Evolutionary conservation across 2,888 invertebrate genomes (phyloP).

Genomic region (Ganaspis brasiliensis): DNA sequence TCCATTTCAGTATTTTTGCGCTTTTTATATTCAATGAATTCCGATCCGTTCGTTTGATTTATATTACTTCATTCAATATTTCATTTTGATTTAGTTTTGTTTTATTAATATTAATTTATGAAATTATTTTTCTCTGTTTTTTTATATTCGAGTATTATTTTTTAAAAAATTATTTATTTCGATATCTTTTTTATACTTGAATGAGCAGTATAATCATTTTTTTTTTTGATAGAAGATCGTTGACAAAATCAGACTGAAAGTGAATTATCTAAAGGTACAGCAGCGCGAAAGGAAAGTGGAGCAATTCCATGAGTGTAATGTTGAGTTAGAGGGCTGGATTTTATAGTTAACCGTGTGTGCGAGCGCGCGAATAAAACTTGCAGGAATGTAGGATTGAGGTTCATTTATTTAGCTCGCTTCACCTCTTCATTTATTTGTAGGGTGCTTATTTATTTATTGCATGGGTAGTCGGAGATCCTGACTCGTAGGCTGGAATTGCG

Average conservation of each 20-base stretch:
- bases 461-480: neutral
- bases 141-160: neutral
- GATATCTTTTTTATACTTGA: no score
- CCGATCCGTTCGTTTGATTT: neutral
- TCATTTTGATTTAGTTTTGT: neutral
- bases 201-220: neutral
- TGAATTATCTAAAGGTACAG: constrained; percentile 15
- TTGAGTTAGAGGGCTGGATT: constrained; percentile 20
- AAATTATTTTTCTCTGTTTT: neutral
- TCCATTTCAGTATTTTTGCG: neutral
- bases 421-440: constrained; percentile 32
- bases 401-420: constrained; percentile 38
- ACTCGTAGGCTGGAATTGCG: constrained; percentile 14
- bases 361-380: constrained; percentile 24
- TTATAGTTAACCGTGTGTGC: constrained; percentile 28
- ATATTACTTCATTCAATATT: neutral
- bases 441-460: constrained; percentile 24
- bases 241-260: neutral
- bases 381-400: constrained; percentile 36
- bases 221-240: neutral
- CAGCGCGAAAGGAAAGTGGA: neutral
- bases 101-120: no score
- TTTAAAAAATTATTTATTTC: no score
- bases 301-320: constrained; percentile 33
- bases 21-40: neutral